These are phyloP conservation scores for Schrankia costaestrigalis DNA, from an alignment of 2,888 invertebrate genomes.

Conservation along the genomic window DNA sequence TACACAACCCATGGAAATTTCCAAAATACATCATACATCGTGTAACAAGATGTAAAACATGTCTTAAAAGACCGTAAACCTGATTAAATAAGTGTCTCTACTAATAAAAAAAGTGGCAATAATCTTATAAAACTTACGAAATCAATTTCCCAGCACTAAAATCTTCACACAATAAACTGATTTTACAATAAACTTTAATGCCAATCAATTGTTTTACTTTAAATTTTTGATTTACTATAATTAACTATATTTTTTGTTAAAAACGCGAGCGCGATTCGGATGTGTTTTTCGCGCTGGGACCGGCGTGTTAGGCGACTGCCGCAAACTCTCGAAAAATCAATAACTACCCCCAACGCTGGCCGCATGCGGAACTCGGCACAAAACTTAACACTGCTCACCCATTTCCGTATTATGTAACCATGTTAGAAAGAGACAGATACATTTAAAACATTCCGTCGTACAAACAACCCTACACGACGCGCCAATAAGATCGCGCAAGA, in stretches of 20 bases:
- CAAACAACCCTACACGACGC: slow-evolving; percentile 52
- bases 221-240: slow-evolving; percentile 43
- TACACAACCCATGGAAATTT: slow-evolving; percentile 10
- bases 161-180: slow-evolving; percentile 50
- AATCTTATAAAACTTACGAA: slow-evolving; percentile 59
- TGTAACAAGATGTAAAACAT: slow-evolving; percentile 30
- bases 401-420: slow-evolving; percentile 75
- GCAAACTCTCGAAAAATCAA: slow-evolving; percentile 77
- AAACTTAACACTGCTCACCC: slow-evolving; percentile 69
- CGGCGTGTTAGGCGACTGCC: slow-evolving; percentile 74
- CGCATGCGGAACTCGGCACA: slow-evolving; percentile 73
- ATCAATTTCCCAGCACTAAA: slow-evolving; percentile 59
- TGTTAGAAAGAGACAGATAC: slow-evolving; percentile 54
- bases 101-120: slow-evolving; percentile 37
- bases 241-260: slow-evolving; percentile 49
- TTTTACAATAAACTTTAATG: slow-evolving; percentile 26
- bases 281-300: slow-evolving; percentile 75
- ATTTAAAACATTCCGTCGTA: slow-evolving; percentile 41
- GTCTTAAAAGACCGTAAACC: slow-evolving; percentile 38
- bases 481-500: slow-evolving; percentile 62
- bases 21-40: slow-evolving; percentile 20
- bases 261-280: slow-evolving; percentile 66
- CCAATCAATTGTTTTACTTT: slow-evolving; percentile 17
- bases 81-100: slow-evolving; percentile 52
- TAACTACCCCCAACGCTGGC: slow-evolving; percentile 62